A percentile compares a stretch with the other conserved stretches of the same genome.
Evolutionary conservation across 2,797 vertebrate genomes (phyloP).

Genomic region (Etheostoma perlongum): DNA sequence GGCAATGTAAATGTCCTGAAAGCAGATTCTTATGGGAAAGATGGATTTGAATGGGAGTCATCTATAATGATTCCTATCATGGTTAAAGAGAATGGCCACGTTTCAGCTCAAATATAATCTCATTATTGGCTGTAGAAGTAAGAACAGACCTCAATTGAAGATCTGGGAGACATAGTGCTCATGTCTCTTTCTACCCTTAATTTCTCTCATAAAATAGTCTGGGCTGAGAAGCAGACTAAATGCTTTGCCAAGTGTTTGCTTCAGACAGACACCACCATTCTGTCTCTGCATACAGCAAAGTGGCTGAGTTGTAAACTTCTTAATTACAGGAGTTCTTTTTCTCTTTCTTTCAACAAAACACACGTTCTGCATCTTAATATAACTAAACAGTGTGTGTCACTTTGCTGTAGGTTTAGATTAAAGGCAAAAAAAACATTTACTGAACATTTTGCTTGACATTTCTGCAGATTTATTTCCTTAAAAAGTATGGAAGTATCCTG

Average conservation of each 20-base stretch:
- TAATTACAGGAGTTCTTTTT: neutral
- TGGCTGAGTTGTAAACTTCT: constrained; percentile 8
- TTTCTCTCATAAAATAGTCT: constrained; percentile 79
- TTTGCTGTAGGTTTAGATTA: neutral
- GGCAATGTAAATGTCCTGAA: constrained; percentile 45
- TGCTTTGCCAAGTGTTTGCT: constrained; percentile 66
- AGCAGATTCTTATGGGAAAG: constrained; percentile 59
- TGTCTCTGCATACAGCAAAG: constrained; percentile 15
- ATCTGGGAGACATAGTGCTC: constrained; percentile 73
- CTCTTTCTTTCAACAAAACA: constrained; percentile 9
- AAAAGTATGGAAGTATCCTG: neutral
- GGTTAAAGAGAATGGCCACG: constrained; percentile 67
- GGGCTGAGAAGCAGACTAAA: constrained; percentile 74
- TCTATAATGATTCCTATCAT: constrained; percentile 68
- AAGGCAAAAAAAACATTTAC: neutral
- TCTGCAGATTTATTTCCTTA: neutral
- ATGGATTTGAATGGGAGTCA: constrained; percentile 68
- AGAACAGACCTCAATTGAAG: constrained; percentile 74
- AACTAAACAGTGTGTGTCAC: neutral
- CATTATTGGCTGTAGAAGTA: constrained; percentile 81
- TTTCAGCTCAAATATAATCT: constrained; percentile 82
- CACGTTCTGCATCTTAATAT: neutral
- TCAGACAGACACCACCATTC: constrained; percentile 54
- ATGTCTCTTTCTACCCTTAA: constrained; percentile 71
- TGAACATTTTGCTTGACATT: neutral